Conservation (phyloP, 2,113 vertebrate genomes). For the Delphinus delphis region DNA sequence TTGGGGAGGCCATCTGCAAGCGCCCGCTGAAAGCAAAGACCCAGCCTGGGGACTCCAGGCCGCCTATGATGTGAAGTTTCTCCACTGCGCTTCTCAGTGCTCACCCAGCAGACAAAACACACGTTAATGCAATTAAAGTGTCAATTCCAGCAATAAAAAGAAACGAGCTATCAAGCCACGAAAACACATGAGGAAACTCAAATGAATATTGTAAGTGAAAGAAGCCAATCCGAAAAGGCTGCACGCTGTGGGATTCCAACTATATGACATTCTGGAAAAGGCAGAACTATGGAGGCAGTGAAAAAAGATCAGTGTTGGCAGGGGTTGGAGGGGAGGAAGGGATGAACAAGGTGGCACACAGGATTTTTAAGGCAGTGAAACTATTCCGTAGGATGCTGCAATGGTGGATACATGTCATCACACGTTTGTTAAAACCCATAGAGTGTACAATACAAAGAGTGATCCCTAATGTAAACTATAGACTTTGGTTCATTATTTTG, state of each 20-base stretch:
- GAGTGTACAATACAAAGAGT: neutral
- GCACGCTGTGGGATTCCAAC: neutral
- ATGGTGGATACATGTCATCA: neutral
- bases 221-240: neutral
- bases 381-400: neutral
- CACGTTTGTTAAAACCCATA: neutral
- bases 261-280: neutral
- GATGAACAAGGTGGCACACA: neutral
- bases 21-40: neutral
- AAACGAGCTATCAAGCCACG: neutral
- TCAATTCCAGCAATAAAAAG: neutral
- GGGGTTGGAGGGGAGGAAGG: neutral
- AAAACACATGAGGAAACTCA: neutral
- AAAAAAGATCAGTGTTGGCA: neutral
- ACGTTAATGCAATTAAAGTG: neutral
- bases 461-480: neutral
- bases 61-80: neutral
- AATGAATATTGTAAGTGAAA: neutral
- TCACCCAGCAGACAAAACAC: neutral
- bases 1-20: neutral
- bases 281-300: neutral
- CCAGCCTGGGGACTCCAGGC: neutral
- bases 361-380: neutral
- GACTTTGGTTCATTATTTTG: neutral
- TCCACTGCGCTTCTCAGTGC: neutral